phyloP scores from a whole-genome alignment of 2,113 vertebrate genomes.

The Boleophthalmus pectinirostris region DNA sequence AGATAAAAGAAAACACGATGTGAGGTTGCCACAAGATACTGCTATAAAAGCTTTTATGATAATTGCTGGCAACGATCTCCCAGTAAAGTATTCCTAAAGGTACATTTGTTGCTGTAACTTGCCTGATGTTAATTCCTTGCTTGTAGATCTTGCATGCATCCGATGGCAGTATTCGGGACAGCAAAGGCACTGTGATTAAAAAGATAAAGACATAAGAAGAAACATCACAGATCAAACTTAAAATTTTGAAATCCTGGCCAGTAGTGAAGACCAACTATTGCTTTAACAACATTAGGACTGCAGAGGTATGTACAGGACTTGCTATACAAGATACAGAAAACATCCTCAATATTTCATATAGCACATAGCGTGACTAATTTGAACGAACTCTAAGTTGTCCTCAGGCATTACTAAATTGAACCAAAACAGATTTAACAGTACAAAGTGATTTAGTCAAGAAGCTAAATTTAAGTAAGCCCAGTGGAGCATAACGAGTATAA shows the following conservation, averaged over 20 bases:
- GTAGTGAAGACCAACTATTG: constrained; percentile 24
- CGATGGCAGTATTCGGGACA: constrained; percentile 98
- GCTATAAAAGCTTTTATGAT: background rate
- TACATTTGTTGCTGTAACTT: constrained; percentile 40
- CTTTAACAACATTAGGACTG: constrained; percentile 2
- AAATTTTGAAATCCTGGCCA: constrained; percentile 50
- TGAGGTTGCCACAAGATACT: constrained; percentile 1
- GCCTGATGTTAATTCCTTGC: constrained; percentile 99
- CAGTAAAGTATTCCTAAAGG: background rate
- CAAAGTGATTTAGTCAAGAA: constrained; percentile 1
- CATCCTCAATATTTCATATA: constrained; percentile 41
- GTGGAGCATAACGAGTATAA: background rate
- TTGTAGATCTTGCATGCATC: constrained; percentile 99
- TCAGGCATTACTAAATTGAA: background rate
- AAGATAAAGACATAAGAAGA: constrained; percentile 32
- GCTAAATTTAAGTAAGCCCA: constrained; percentile 1
- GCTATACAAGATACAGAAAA: background rate
- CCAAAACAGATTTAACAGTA: constrained; percentile 7
- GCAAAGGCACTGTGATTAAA: constrained; percentile 91
- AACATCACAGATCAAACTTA: background rate
- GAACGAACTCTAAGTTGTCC: background rate
- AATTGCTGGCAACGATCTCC: background rate
- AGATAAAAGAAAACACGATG: background rate
- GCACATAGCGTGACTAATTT: background rate
- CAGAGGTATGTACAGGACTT: background rate